These are phyloP conservation scores for Argyresthia albistria DNA, from an alignment of 2,888 invertebrate genomes.

Conservation along the genomic window DNA sequence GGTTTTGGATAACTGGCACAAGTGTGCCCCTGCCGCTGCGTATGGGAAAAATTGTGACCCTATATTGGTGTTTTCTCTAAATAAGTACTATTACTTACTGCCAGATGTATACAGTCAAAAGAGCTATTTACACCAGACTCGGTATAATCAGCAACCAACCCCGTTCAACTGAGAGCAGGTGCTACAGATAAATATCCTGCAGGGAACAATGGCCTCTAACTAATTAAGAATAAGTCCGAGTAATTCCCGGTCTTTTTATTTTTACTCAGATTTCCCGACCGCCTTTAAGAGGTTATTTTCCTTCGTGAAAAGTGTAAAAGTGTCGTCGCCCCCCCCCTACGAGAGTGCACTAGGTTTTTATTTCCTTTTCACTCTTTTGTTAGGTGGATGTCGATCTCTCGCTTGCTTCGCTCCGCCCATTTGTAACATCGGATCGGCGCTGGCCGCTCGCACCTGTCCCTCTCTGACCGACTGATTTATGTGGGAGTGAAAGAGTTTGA, in stretches of 20 bases:
- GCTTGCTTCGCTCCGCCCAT: conserved; percentile 63
- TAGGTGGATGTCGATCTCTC: conserved; percentile 59
- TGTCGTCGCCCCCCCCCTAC: conserved; percentile 29
- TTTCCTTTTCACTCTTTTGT: conserved; percentile 67
- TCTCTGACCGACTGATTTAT: conserved; percentile 67
- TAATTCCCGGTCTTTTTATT: conserved; percentile 38
- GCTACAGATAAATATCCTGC: not conserved
- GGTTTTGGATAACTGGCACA: too few species aligned
- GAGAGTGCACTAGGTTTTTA: conserved; percentile 52
- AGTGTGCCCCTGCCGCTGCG: too few species aligned
- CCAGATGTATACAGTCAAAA: too few species aligned
- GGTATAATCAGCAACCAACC: too few species aligned
- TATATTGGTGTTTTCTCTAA: too few species aligned
- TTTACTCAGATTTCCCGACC: conserved; percentile 60
- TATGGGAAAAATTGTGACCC: too few species aligned
- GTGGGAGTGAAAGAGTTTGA: conserved; percentile 70
- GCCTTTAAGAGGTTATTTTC: conserved; percentile 40
- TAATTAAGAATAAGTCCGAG: conserved; percentile 12
- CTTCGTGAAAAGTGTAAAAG: conserved; percentile 26
- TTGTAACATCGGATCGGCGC: conserved; percentile 67
- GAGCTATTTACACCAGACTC: too few species aligned
- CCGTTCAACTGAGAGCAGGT: not conserved
- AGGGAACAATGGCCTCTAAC: conserved; percentile 1
- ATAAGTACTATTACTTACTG: too few species aligned
- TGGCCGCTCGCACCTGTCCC: conserved; percentile 60